Evolutionary conservation across 2,113 vertebrate genomes (phyloP), one percentile per base, ranked within the genome.

Genomic region (Argyrosomus japonicus): DNA sequence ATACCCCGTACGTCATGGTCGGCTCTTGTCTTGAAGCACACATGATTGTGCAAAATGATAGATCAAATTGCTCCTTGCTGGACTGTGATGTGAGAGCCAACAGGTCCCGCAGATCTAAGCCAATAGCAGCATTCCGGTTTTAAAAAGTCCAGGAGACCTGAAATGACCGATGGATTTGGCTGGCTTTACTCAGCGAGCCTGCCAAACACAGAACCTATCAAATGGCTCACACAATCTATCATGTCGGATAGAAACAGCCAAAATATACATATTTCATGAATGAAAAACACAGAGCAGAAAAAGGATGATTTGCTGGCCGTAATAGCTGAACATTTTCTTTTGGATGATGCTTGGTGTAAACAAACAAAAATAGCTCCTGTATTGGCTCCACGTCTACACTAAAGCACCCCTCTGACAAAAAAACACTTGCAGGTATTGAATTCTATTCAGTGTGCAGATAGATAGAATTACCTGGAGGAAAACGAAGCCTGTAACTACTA

Each of bases 401-500:
- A 68, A 60, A 57, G 69, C 81, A 32, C 48, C 36, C 29, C 75
- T 61, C 62, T 64, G 67, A 78, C 65, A 27, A 77, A 81, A 81
- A 89, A 86, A 78, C 86, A 90, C 79, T 91, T 88, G 87, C 83
- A 87, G 82, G 80, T 70, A 77, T 77, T 92, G 90, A 83, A 82
- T 84, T 77, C 45, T 70, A 70, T 91, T 88, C 81, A 69, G 50
- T 12, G 73, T 45, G 84, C 75, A 77, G 88, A 87, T 91, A 81
- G 90, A 57, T 70, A 62, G 83, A 93, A 94, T 94, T 89, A 90
- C 86, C 86, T 68, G 79, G 81, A 88, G 77, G 77, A 87, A 90
- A 88, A 89, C 29, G 57, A 72, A 86, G 87, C 77, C 82, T 78
- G 81, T 91, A 94, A 93, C 85, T 89, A 90, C 88, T 81, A 56